Evolutionary conservation across 2,888 invertebrate genomes (phyloP), one percentile per base, ranked within the genome.

Genomic region (Ashinkailepas kermadecensis): DNA sequence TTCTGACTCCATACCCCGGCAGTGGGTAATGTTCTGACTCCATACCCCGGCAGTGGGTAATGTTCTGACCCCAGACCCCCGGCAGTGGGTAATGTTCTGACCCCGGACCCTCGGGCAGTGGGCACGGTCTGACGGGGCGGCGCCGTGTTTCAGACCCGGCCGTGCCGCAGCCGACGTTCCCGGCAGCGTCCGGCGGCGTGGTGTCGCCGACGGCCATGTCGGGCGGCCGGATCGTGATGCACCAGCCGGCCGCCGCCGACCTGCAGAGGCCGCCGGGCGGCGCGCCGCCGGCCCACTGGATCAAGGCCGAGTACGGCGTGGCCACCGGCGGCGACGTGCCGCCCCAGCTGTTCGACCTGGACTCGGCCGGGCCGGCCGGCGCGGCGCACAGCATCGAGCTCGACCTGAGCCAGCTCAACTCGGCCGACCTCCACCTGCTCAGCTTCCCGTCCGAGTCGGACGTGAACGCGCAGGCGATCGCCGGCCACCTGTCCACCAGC

Each of bases 401-500:
- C 62, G 83, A 84, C 58, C 82, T 84, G 57, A 81, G 64, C 64
- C 83, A 82, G 70, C 82, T 84, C 70, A 83, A 84, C 70, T 83
- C 83, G 18, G 82, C 82, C 64, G 84, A 84, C 62, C 67, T 84
- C 21, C 58, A 58, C 57, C n/a, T 79, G 79, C 79, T 79, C 4
- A 79, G 58, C 79, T 79, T 79, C 79, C 79, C 79, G 23, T n/a
- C 79, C 23, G 59, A 58, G 79, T 58, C 79, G 6, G 79, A 79
- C 56, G 59, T 39, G 13, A 79, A 79, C 79, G 23, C 13, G 23
- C 79, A 79, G 25, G 79, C 79, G 13, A 23, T 79, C 13, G 87
- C 87, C 82, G 86, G 84, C 83, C 87, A 87, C 81, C 86, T 90
- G 18, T 88, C 89, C 0, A 89, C 89, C 74, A 89, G 88, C 84